Conservation (phyloP, 2,113 vertebrate genomes). For the Hyaena hyaena region DNA sequence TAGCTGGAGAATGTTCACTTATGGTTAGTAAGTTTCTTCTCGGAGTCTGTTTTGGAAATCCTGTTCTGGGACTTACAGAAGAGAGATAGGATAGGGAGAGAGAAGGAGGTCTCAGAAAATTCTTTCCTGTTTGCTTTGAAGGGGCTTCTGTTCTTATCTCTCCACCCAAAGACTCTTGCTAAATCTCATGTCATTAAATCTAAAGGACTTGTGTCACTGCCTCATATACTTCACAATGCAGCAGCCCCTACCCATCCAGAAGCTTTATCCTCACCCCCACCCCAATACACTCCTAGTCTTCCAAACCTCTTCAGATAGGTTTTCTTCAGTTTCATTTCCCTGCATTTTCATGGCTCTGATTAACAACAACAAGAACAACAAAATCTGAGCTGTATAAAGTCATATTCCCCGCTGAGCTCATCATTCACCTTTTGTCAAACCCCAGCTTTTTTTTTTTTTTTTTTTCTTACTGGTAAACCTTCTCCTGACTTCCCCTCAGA, state of each 20-base stretch:
- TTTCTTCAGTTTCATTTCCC: background rate
- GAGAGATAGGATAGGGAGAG: rapidly evolving
- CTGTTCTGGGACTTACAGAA: rapidly evolving
- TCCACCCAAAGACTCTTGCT: background rate
- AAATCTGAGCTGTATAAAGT: background rate
- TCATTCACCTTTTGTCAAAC: background rate
- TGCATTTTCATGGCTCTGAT: background rate
- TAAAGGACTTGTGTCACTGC: background rate
- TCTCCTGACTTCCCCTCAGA: background rate
- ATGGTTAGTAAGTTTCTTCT: background rate
- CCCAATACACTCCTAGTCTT: background rate
- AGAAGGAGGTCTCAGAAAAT: background rate
- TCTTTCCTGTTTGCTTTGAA: background rate
- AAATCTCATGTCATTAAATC: background rate
- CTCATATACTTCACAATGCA: rapidly evolving
- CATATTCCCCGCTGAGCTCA: background rate
- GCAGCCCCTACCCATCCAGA: too few relatives aligned
- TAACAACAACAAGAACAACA: background rate
- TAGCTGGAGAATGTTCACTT: background rate
- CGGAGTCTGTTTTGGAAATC: background rate
- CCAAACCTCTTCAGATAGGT: background rate
- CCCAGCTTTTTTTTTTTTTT: background rate
- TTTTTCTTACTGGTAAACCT: background rate
- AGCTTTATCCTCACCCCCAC: background rate
- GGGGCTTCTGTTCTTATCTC: background rate